phyloP scores from a whole-genome alignment of 2,888 invertebrate species.

The Tanypteryx hageni region DNA sequence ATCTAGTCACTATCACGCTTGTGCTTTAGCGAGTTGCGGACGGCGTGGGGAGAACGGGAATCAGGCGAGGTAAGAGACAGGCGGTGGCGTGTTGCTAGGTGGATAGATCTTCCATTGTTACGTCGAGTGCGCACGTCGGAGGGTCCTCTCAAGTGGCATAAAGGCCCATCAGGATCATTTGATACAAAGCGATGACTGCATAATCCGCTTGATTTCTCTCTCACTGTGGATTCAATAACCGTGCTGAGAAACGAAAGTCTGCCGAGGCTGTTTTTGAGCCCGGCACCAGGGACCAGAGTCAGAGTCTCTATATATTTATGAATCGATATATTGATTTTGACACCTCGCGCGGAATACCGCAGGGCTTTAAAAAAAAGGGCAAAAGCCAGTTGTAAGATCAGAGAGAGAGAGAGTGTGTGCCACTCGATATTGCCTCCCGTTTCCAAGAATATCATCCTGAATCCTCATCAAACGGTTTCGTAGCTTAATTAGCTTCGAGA shows the following conservation, averaged over 20 bases:
- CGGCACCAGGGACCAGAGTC: background rate
- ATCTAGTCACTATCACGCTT: no score
- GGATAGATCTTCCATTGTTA: background rate
- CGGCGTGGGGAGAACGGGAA: no score
- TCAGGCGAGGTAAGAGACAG: no score
- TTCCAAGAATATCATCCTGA: no score
- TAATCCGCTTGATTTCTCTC: background rate
- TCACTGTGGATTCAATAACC: no score
- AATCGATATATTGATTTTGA: background rate
- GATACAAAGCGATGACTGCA: background rate
- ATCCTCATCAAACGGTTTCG: constrained; percentile 18
- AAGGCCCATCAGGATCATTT: background rate
- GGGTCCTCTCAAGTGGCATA: background rate
- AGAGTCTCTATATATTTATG: background rate
- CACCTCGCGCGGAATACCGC: background rate
- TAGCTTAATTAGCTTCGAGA: constrained; percentile 17
- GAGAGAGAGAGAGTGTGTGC: background rate
- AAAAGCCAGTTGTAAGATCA: no score
- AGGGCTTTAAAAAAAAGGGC: no score
- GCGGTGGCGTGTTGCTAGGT: background rate
- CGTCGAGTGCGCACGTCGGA: background rate
- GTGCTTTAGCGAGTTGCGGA: no score
- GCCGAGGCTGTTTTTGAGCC: no score
- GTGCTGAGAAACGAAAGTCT: no score
- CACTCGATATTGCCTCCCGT: background rate